Evolutionary conservation across 2,888 invertebrate species (phyloP), one percentile per base, ranked within the genome.

Genomic region (Mantis religiosa): DNA sequence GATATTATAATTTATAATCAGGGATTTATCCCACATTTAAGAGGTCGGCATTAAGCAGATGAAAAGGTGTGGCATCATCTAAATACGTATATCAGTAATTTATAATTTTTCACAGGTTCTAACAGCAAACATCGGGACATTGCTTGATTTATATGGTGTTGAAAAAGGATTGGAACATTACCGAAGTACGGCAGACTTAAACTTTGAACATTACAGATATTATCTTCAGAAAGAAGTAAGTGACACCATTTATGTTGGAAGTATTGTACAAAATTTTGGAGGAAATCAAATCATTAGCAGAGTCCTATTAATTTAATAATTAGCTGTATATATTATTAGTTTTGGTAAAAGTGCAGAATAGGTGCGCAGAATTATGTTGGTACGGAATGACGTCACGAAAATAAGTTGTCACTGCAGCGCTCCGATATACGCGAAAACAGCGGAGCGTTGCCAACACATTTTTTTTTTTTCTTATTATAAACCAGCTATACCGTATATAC

Each of bases 151-250:
- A 34, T 96, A 97, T 92, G 96, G 97, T 0, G 96, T 97, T 4
- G 97, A 97, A 93, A 96, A 96, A 92, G 96, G 97, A 0, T 93
- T 97, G 90, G 97, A 97, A 92, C 97, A 97, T 93, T 97, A 95
- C 93, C 94, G 95, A 88, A 96, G 97, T 89, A 95, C 96, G 0
- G 93, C 95, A 89, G 95, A 95, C 90, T 93, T 97, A 90, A 96
- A 95, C 91, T 97, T 97, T 93, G 95, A 96, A 91, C 96, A 97
- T 92, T 97, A 95, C 93, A 95, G 96, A 87, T 96, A 96, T 92
- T 97, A 97, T 92, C 94, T 97, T 28, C 95, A 96, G 92, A 95
- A 95, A 91, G 97, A 97, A 93, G 97, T 97, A 88, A 71, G 54
- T 71, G 0, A 71, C 4, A 30, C 30, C 30, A 30, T 30, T 4